These are phyloP conservation scores for Meliscaeva auricollis DNA, from an alignment of 2,888 invertebrate species.

Conservation along the genomic window DNA sequence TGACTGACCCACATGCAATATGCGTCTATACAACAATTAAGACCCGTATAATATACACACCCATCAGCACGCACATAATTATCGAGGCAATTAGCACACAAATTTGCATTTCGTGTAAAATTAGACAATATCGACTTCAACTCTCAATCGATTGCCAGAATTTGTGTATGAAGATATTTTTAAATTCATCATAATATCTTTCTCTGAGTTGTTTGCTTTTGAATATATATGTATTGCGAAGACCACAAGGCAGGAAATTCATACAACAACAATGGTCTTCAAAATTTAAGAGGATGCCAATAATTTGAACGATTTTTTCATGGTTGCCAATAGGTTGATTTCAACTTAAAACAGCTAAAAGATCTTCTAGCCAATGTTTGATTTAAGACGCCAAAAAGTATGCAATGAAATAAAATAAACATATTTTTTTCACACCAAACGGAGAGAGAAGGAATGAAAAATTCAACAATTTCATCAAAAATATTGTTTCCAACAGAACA, in stretches of 20 bases:
- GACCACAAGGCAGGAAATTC: background rate
- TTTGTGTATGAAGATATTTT: background rate
- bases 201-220: slow-evolving; percentile 10
- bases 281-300: background rate
- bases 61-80: slow-evolving; percentile 52
- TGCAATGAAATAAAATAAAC: no score
- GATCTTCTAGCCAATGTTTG: no score
- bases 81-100: slow-evolving; percentile 73
- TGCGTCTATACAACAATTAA: background rate
- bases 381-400: no score
- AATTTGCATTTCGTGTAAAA: slow-evolving; percentile 72
- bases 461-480: no score
- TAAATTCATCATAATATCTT: slow-evolving; percentile 48
- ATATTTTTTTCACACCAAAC: no score
- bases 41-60: slow-evolving; percentile 3
- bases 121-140: slow-evolving; percentile 72
- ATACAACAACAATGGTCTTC: background rate
- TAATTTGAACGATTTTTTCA: background rate
- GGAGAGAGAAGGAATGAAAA: no score
- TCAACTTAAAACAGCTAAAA: no score
- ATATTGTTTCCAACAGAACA: no score
- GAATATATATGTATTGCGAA: slow-evolving; percentile 14
- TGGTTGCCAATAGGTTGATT: slow-evolving; percentile 19
- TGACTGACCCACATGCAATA: slow-evolving; percentile 66
- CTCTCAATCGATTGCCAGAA: slow-evolving; percentile 18